A percentile compares a stretch with the other conserved stretches of the same genome.
Evolutionary conservation across 2,888 invertebrate genomes (phyloP).

Genomic region (Oegoconia quadripuncta): DNA sequence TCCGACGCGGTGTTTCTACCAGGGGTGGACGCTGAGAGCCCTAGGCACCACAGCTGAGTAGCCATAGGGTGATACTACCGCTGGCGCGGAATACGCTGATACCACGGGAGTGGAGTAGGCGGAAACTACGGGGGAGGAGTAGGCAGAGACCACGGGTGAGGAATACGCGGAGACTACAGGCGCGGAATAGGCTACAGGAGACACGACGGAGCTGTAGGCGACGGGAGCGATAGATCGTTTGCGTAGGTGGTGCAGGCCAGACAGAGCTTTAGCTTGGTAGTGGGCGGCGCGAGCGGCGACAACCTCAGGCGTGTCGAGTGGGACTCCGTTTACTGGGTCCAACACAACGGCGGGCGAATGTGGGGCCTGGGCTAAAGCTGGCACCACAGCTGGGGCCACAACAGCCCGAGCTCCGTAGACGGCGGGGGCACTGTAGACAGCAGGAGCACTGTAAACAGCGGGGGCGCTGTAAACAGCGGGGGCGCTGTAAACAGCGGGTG

Average conservation of each 20-base stretch:
- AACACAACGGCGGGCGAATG: conserved; percentile 66
- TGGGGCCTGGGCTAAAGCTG: conserved; percentile 43
- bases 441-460: conserved; percentile 27
- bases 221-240: conserved; percentile 54
- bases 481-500: conserved; percentile 19
- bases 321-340: conserved; percentile 65
- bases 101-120: conserved; percentile 36
- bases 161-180: conserved; percentile 24
- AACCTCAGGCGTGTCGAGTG: conserved; percentile 71
- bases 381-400: conserved; percentile 20
- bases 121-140: conserved; percentile 33
- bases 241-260: conserved; percentile 57
- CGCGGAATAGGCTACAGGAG: conserved; percentile 30
- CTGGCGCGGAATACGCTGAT: conserved; percentile 23
- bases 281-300: conserved; percentile 69
- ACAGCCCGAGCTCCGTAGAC: conserved; percentile 26
- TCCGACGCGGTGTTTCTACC: conserved; percentile 29
- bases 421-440: no score
- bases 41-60: conserved; percentile 37
- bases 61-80: conserved; percentile 23
- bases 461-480: conserved; percentile 37
- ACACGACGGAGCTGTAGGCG: conserved; percentile 52
- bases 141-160: conserved; percentile 29
- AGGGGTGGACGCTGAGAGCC: conserved; percentile 57
- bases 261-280: conserved; percentile 65